Base-by-base conservation (phyloP, 2,113 vertebrate genomes). In the Heterotilapia buettikoferi region DNA sequence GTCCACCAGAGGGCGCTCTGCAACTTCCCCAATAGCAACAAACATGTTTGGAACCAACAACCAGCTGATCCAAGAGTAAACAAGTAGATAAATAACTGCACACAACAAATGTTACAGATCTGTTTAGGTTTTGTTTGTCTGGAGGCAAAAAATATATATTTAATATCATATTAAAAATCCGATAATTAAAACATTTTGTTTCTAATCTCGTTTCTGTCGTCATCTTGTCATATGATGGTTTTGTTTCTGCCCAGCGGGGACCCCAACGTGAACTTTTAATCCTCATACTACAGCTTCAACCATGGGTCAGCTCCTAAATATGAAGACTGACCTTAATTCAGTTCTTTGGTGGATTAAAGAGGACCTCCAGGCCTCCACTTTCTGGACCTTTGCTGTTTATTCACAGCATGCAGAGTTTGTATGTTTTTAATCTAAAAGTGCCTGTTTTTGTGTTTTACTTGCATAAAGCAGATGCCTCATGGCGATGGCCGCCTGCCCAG, bases 401-500 rank as follows among this genome's bases (percentile, higher is more conserved):
- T 9, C n/a, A 0, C 36, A 18, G 26, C 38, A 18, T 12, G 24
- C 52, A 14, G 19, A 14, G 11, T 43, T 5, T 14, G 2, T 2
- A 6, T 5, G n/a, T 7, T 68, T 6, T 68, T 0, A 21, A 40
- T 56, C 5, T 84, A 16, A 53, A 86, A 14, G 57, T 4, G 4
- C 9, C 8, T 13, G 26, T 87, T 1, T 31, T 18, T 90, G 21
- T 87, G 36, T 82, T 21, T 45, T 10, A 88, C 86, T 47, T 21
- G 19, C 45, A 18, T 90, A 16, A 90, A 94, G 84, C 97, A 98
- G 97, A 96, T 98, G 96, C 97, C 98, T 52, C 96, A 91, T 31
- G 84, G 95, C 7, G 98, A 99, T 54, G 95, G 96, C 71, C 95
- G 95, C 10, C 86, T 97, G 88, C 82, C 96, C 3, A 85, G 96